Conservation (phyloP, 1,140 invertebrate species). For the Uloborus diversus region DNA sequence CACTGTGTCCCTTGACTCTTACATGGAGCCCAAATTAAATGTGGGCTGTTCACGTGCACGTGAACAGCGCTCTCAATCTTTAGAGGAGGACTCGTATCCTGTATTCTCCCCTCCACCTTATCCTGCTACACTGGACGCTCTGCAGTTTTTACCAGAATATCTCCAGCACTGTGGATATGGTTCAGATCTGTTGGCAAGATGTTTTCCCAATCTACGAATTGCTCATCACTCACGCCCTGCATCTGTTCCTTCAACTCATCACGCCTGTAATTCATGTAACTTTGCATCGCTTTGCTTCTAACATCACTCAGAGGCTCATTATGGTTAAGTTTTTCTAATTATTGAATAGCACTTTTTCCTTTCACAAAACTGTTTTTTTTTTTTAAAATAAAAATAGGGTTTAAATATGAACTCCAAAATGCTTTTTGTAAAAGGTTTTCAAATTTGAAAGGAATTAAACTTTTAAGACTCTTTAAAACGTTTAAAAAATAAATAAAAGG, state of each 20-base stretch:
- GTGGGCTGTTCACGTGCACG: constrained; percentile 41
- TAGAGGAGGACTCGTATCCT: constrained; percentile 79
- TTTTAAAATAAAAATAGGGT: too few relatives aligned
- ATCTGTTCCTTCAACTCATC: constrained; percentile 71
- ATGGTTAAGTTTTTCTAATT: too few relatives aligned
- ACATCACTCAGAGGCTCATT: too few relatives aligned
- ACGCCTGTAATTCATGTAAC: constrained; percentile 77
- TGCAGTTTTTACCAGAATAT: constrained; percentile 33
- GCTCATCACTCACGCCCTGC: constrained; percentile 6
- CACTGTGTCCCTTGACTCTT: constrained; percentile 84
- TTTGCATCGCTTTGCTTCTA: not conserved
- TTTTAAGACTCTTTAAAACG: too few relatives aligned
- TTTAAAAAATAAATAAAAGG: too few relatives aligned
- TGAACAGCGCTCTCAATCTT: constrained; percentile 29
- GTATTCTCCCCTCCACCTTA: constrained; percentile 84
- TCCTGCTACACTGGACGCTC: constrained; percentile 15
- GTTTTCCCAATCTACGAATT: constrained; percentile 9
- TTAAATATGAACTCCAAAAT: too few relatives aligned
- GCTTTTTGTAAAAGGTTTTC: too few relatives aligned
- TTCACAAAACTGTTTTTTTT: too few relatives aligned
- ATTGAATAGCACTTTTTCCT: too few relatives aligned
- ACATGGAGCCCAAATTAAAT: constrained; percentile 76
- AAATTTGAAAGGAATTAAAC: too few relatives aligned
- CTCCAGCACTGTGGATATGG: constrained; percentile 60
- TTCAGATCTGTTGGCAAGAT: constrained; percentile 54